These are phyloP conservation scores for Peromyscus maniculatus DNA, from an alignment of 2,113 vertebrate species.

Conservation along the genomic window DNA sequence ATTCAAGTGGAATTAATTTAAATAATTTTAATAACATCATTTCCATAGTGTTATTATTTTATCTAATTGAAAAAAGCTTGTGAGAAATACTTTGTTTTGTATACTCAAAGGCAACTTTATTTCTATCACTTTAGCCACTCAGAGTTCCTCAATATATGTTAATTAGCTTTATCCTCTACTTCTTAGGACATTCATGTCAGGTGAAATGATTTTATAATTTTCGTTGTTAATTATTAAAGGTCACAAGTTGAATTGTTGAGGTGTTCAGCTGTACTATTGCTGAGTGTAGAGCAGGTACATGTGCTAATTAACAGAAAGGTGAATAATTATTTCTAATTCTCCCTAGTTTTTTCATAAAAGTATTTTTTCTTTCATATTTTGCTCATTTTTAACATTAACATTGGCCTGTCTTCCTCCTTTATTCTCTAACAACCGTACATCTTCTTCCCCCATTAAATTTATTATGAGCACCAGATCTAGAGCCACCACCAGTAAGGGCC, in stretches of 20 bases:
- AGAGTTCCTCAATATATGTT: neutral
- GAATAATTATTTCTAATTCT: neutral
- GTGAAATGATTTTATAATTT: conserved; percentile 21
- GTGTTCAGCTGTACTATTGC: neutral
- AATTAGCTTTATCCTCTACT: conserved; percentile 28
- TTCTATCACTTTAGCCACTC: neutral
- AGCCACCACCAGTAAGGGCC: neutral
- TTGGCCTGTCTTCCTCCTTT: neutral
- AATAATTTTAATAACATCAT: conserved; percentile 31
- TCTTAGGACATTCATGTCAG: conserved; percentile 13
- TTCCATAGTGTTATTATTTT: neutral
- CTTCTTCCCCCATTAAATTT: neutral
- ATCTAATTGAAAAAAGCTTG: conserved; percentile 18
- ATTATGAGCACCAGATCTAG: neutral
- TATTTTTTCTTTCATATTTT: neutral
- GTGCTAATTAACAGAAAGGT: neutral
- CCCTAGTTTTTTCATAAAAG: neutral
- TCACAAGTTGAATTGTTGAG: neutral
- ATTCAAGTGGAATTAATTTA: conserved; percentile 51
- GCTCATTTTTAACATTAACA: neutral
- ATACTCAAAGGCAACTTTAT: neutral
- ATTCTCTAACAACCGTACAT: neutral
- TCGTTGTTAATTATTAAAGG: neutral
- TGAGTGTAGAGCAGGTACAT: neutral
- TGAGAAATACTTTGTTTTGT: conserved; percentile 42